phyloP scores from a whole-genome alignment of 1,140 invertebrate species.

The Hermatobates lingyangjiaoensis region DNA sequence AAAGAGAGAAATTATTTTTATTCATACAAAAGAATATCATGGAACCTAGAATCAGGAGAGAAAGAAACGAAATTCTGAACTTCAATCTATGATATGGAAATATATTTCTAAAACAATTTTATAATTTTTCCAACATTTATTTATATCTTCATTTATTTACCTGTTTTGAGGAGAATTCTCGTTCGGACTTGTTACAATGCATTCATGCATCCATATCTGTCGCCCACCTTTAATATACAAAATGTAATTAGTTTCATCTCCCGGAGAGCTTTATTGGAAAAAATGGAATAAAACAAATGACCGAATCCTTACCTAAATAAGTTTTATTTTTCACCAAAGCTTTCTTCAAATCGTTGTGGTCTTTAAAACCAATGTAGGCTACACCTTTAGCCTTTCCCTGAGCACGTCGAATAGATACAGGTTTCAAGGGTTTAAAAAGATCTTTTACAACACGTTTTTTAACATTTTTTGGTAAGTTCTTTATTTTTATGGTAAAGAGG shows the following conservation, averaged over 20 bases:
- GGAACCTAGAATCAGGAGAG: no score
- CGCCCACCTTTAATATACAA: constrained; percentile 9
- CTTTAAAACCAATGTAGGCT: constrained; percentile 76
- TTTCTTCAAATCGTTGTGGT: constrained; percentile 58
- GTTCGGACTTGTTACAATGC: not conserved
- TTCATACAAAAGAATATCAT: no score
- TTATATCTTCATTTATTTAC: no score
- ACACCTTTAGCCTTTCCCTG: constrained; percentile 62
- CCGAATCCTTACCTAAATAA: constrained; percentile 45
- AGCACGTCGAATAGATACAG: constrained; percentile 50
- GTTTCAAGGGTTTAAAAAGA: constrained; percentile 64
- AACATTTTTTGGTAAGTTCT: constrained; percentile 44
- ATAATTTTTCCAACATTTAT: no score
- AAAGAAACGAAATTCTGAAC: no score
- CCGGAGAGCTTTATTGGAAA: no score
- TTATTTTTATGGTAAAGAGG: constrained; percentile 31
- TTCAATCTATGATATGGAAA: no score
- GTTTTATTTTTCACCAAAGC: constrained; percentile 72
- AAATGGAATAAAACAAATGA: constrained; percentile 10
- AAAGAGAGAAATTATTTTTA: no score
- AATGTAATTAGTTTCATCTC: constrained; percentile 1
- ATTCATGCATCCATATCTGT: constrained; percentile 5
- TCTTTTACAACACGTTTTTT: constrained; percentile 63
- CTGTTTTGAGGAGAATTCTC: not conserved
- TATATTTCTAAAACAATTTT: no score